phyloP scores from a whole-genome alignment of 2,888 invertebrate species.

The Himalopsyche tibetana region DNA sequence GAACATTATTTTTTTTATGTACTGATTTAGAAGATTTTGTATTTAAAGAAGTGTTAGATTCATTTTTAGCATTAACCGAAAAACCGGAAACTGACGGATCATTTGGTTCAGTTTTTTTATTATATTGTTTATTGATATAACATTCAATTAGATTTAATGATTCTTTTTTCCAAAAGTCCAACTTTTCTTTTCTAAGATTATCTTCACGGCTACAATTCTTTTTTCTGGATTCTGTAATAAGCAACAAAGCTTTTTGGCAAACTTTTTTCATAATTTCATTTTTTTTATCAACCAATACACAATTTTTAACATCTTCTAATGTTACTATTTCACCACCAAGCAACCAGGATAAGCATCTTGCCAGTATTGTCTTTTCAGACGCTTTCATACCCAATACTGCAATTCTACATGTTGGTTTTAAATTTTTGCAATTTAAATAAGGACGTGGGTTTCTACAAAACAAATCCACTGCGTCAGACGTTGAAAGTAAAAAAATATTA shows the following conservation, averaged over 20 bases:
- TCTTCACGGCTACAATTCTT: conserved; percentile 72
- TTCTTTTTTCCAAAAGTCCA: conserved; percentile 72
- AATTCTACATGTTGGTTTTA: conserved; percentile 78
- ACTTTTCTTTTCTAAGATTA: conserved; percentile 69
- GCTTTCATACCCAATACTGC: conserved; percentile 79
- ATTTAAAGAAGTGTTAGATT: too few relatives aligned
- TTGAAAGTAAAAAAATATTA: conserved; percentile 79
- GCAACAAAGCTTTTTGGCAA: background rate
- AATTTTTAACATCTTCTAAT: conserved; percentile 66
- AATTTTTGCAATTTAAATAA: conserved; percentile 77
- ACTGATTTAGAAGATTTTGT: too few relatives aligned
- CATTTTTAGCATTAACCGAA: background rate
- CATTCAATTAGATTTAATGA: conserved; percentile 58
- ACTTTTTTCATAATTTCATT: conserved; percentile 68
- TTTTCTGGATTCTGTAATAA: background rate
- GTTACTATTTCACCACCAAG: conserved; percentile 75
- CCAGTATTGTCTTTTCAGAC: conserved; percentile 79
- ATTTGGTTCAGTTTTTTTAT: background rate
- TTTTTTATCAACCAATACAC: conserved; percentile 68
- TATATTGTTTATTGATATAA: conserved; percentile 28
- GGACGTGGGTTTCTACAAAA: conserved; percentile 81
- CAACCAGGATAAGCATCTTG: conserved; percentile 76
- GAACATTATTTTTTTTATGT: too few relatives aligned
- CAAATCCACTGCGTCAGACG: conserved; percentile 73
- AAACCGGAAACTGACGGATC: background rate